phyloP scores from a whole-genome alignment of 2,888 invertebrate genomes.

The Ormyrus thymus region DNA sequence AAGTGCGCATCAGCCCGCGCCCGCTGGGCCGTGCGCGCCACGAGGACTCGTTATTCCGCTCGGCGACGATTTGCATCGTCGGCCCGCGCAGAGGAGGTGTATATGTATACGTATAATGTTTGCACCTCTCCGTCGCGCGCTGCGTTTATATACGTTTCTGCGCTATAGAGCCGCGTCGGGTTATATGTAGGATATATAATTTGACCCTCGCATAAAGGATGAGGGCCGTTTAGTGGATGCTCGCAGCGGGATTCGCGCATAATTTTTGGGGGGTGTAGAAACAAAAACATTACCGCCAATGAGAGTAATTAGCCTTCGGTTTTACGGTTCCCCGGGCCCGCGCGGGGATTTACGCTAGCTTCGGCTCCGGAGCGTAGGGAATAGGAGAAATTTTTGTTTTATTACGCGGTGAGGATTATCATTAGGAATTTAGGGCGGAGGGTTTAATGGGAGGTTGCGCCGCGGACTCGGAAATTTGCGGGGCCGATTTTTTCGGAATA shows the following conservation, averaged over 20 bases:
- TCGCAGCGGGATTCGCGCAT: slow-evolving; percentile 17
- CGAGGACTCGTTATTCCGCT: slow-evolving; percentile 37
- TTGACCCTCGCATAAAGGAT: slow-evolving; percentile 34
- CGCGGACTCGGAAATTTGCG: too few relatives aligned
- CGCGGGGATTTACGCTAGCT: background rate
- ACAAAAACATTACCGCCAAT: slow-evolving; percentile 50
- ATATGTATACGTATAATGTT: slow-evolving; percentile 35
- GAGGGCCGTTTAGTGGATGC: slow-evolving; percentile 14
- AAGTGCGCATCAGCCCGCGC: background rate
- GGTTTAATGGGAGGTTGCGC: slow-evolving; percentile 7
- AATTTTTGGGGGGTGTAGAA: slow-evolving; percentile 25
- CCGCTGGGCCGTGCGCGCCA: background rate
- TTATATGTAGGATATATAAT: slow-evolving; percentile 36
- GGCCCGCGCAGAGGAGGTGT: background rate
- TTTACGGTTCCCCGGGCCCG: slow-evolving; percentile 21
- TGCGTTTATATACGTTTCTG: slow-evolving; percentile 7
- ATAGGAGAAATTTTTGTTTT: slow-evolving; percentile 42
- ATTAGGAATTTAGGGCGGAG: slow-evolving; percentile 3
- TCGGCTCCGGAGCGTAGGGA: slow-evolving; percentile 9
- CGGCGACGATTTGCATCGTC: slow-evolving; percentile 42
- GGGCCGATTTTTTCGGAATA: too few relatives aligned
- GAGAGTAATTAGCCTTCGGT: slow-evolving; percentile 50
- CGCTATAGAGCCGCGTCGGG: background rate
- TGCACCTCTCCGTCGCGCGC: slow-evolving; percentile 40
- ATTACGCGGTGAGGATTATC: slow-evolving; percentile 36